These are phyloP conservation scores for Desoria tigrina DNA, from an alignment of 2,888 invertebrate genomes.

Conservation along the genomic window DNA sequence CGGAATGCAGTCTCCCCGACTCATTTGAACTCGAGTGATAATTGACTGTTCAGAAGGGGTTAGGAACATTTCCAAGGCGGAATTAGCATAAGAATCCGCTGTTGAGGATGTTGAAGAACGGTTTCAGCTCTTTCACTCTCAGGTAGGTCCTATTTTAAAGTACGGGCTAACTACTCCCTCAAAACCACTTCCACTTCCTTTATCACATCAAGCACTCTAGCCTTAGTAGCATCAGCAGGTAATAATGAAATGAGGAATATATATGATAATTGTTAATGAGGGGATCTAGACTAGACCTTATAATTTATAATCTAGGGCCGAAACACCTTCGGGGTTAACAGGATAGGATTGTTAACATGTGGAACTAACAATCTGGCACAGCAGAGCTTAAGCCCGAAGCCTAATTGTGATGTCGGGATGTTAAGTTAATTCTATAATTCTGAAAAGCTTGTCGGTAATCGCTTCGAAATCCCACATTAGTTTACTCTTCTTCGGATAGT, in stretches of 20 bases:
- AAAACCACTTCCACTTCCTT: slow-evolving; percentile 33
- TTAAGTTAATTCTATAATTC: no score
- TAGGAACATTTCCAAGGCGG: neutral
- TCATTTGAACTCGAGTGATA: slow-evolving; percentile 11
- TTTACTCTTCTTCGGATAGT: slow-evolving; percentile 9
- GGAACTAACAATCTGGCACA: no score
- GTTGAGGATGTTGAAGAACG: neutral
- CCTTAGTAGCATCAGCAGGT: no score
- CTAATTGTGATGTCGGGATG: no score
- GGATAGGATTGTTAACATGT: no score
- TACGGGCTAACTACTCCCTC: neutral
- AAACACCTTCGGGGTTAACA: no score
- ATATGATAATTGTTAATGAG: neutral
- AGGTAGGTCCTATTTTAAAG: slow-evolving; percentile 1
- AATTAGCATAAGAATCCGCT: slow-evolving; percentile 12
- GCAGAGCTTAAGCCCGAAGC: no score
- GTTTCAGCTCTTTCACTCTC: neutral
- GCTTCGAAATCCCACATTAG: slow-evolving; percentile 21
- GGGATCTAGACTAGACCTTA: no score
- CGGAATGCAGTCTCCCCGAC: neutral
- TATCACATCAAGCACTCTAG: slow-evolving; percentile 12
- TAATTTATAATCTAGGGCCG: no score
- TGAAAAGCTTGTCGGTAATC: slow-evolving; percentile 3
- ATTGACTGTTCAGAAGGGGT: slow-evolving; percentile 12
- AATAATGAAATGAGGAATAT: neutral